Base-by-base conservation (phyloP, 2,797 vertebrate species). In the Naso thynnoides region DNA sequence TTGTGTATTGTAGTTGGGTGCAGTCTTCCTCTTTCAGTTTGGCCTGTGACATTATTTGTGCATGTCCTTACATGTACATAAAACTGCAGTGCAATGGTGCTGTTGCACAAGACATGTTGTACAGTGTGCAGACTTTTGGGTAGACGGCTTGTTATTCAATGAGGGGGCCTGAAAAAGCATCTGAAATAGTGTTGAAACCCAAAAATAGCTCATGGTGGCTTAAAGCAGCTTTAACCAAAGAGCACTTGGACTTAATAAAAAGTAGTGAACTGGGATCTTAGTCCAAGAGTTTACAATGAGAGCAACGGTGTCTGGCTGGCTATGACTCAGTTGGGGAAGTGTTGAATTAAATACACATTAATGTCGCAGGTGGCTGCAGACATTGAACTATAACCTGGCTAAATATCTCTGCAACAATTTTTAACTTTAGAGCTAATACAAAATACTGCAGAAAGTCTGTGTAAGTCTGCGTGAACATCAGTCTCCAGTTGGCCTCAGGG, bases 41-140 rank as follows among this genome's bases (percentile, higher is more conserved):
- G 74, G 26, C 27, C 73, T 63, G 68, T 64, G 59, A 71, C 70
- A 52, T 74, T 87, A 70, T 88, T 79, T 72, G 42, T 74, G 49
- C 79, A 86, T 84, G 85, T 76, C 87, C 86, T 70, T 89, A 90
- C 81, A 92, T 91, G 88, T 81, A 69, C 84, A 88, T 62, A 70
- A 71, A 49, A 31, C 24, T 48, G 39, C 16, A 76, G 48, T 7
- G 0, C 18, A n/a, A 15, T 48, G 57, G 38, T 16, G 3, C 8
- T 9, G 66, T 71, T 84, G 63, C 70, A 44, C 57, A 56, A 76
- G 27, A 61, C 23, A 26, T 70, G 54, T 58, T 53, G 68, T 39
- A 19, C 29, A 68, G 14, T 57, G 59, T 23, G 47, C 48, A 36
- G 53, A 79, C 56, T 65, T 64, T 29, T 39, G 41, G 68, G 13